Percentiles rank a stretch among this genome's conserved stretches.
These are phyloP conservation scores for Nematopogon swammerdamellus DNA, from an alignment of 2,888 invertebrate genomes.

Conservation along the genomic window DNA sequence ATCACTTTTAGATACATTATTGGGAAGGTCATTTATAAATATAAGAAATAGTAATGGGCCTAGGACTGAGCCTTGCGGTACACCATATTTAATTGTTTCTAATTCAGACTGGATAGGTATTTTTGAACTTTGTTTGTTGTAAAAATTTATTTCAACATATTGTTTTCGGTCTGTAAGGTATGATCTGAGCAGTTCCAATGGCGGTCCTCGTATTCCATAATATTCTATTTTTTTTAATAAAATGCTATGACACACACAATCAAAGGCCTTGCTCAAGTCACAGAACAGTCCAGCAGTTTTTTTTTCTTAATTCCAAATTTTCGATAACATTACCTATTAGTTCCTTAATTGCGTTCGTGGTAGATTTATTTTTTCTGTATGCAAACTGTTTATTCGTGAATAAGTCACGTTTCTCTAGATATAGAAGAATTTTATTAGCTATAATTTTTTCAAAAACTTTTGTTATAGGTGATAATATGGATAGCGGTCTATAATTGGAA, in stretches of 20 bases:
- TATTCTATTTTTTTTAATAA: not conserved
- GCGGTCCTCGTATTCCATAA: not conserved
- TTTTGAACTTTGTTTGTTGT: not conserved
- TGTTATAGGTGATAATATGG: slow-evolving; percentile 3
- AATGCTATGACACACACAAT: not conserved
- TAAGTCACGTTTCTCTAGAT: not conserved
- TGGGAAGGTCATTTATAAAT: too few relatives aligned
- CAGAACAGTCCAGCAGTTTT: not conserved
- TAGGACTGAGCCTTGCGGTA: not conserved
- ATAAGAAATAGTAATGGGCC: too few relatives aligned
- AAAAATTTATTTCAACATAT: not conserved
- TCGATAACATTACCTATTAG: not conserved
- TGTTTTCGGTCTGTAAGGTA: not conserved
- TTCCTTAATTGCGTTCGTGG: not conserved
- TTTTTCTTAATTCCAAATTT: not conserved
- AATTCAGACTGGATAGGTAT: not conserved
- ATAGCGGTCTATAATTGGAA: slow-evolving; percentile 4
- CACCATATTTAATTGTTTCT: not conserved
- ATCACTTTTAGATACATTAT: too few relatives aligned
- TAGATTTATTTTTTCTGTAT: not conserved
- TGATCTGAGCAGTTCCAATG: not conserved
- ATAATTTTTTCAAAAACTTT: slow-evolving; percentile 12
- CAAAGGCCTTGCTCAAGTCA: not conserved
- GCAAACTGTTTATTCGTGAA: not conserved
- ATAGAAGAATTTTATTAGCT: not conserved